Evolutionary conservation across 2,113 vertebrate genomes (phyloP), one percentile per base, ranked within the genome.

Genomic region (Eurystomus gularis): DNA sequence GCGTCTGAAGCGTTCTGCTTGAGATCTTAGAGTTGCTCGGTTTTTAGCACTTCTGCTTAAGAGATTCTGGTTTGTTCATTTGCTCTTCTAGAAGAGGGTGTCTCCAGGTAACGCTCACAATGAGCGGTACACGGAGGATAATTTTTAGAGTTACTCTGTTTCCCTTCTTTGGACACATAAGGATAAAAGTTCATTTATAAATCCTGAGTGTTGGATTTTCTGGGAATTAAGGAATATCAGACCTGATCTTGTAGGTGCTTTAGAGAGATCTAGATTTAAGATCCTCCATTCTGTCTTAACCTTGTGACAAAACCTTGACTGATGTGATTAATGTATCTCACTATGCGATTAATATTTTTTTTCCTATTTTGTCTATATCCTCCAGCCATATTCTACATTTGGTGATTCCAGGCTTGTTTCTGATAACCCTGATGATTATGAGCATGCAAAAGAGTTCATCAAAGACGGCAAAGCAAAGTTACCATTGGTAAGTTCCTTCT

Each of bases 371-470:
- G 70, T 6, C 13, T 40, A 0, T 94, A 6, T 94, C 95, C 18
- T 91, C 19, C 55, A 98, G 98, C 97, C 96, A 40, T 98, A 98
- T 85, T 98, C 98, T 94, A 62, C 97, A 55, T 94, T 84, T 52
- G 97, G 96, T 82, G 96, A 96, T 95, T 97, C 97, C 40, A 98
- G 68, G 69, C 97, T 98, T 64, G 95, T 75, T 42, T 98, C 98
- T 71, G 95, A 98, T 73, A 98, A 97, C 60, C 95, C 92, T 16
- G 97, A 97, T 28, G 98, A 98, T 93, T 98, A 98, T 79, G 97
- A 97, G 24, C 98, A 98, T 61, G 98, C 96, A 54, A 95, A 96
- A 66, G 94, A 97, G n/a, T 96, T 98, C 69, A 93, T 98, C 84
- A 98, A 97, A 82, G 97, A 97, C 42, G 90, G 97, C 72, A 98